These are phyloP conservation scores for Meloe dianella DNA, from an alignment of 2,888 invertebrate species.

Conservation along the genomic window DNA sequence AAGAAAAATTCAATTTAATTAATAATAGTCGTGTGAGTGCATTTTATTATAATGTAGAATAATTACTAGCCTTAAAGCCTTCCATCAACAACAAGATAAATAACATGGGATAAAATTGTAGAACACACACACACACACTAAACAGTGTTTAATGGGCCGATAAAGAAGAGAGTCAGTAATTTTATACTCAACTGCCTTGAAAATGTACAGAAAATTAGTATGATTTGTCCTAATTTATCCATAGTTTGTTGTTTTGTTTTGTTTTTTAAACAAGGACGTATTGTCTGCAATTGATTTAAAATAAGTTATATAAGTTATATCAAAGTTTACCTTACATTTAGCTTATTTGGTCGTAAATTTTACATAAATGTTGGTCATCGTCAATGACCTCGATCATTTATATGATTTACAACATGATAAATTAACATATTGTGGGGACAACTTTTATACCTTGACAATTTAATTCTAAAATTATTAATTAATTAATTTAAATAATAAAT, in stretches of 20 bases:
- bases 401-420: constrained; percentile 7
- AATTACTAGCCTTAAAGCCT: too few relatives aligned
- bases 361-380: constrained; percentile 30
- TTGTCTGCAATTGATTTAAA: constrained; percentile 17
- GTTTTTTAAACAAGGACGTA: constrained; percentile 18
- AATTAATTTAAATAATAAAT: neutral
- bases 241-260: neutral
- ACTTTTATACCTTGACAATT: neutral
- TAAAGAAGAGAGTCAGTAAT: constrained; percentile 4
- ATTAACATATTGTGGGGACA: neutral
- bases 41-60: neutral
- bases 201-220: neutral
- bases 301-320: too few relatives aligned
- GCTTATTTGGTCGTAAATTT: constrained; percentile 32
- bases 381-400: constrained; percentile 16
- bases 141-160: constrained; percentile 20
- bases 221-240: neutral
- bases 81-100: neutral
- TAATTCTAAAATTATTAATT: neutral
- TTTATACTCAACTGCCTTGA: constrained; percentile 10
- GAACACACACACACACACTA: neutral
- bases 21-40: neutral
- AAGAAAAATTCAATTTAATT: neutral
- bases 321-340: too few relatives aligned
- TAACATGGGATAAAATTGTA: constrained; percentile 1